Evolutionary conservation across 2,888 invertebrate genomes (phyloP), one percentile per base, ranked within the genome.

Genomic region (Clistopyga incitator): DNA sequence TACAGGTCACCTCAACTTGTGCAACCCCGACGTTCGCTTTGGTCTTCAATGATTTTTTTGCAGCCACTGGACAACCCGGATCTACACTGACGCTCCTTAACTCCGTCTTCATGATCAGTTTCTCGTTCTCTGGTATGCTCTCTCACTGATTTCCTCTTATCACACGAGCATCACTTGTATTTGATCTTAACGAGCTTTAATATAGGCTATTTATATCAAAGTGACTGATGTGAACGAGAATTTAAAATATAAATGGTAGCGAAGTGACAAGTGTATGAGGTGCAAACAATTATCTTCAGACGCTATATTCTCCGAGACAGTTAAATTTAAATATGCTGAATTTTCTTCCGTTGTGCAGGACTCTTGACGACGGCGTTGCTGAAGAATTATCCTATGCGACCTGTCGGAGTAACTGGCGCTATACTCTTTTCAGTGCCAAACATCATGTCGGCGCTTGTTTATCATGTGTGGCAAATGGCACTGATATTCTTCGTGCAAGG

Each of bases 1-100:
- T 92, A 74, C 92, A 97, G 97, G 95, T 96, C 89, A 94, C 96
- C 54, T 95, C 95, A 0, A 94, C 96, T 59, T 95, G 96, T 0
- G 96, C 96, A 0, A 94, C 95, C 45, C 95, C 96, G 20, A 96
- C 96, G 0, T 97, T 97, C 87, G 96, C 96, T 0, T 94, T 97
- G 70, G 92, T 97, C 64, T 97, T 96, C 88, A 96, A 96, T 34
- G 95, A 96, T 75, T 96, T 97, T 89, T 94, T 97, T 76, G 93
- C 95, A 79, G 94, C 94, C 38, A 93, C 95, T 20, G 96, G 96
- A 34, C 95, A 95, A 67, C 96, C 95, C 87, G 96, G 96, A 0
- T 95, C 96, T 81, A 96, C 96, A 0, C 94, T 96, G 13, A 96
- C 97, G 0, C 92, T 96, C 25, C 95, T 96, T 4, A 96, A 96